Conservation (phyloP, 2,113 vertebrate species). For the Capreolus pygargus region DNA sequence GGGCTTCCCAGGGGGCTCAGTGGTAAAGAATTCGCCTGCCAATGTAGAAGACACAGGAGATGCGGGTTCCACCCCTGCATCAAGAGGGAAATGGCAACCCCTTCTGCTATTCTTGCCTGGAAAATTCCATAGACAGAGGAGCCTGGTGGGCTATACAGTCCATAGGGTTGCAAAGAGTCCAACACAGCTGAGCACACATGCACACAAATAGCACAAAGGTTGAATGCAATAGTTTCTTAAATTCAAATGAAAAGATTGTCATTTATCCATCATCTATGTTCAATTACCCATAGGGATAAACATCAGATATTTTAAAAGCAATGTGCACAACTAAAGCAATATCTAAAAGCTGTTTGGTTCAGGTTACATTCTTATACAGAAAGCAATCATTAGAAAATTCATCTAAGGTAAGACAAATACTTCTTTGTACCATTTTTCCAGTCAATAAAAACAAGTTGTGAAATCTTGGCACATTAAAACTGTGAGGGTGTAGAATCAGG, state of each 20-base stretch:
- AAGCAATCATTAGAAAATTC: neutral
- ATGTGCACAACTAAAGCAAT: neutral
- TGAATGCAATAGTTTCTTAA: neutral
- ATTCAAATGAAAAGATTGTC: neutral
- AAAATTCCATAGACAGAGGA: neutral
- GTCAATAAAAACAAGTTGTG: neutral
- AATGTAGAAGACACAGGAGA: neutral
- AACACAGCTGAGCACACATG: neutral
- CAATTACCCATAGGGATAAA: neutral
- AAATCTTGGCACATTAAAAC: neutral
- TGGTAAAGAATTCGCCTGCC: neutral
- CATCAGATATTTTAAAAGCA: neutral
- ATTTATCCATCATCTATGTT: neutral
- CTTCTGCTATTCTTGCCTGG: neutral
- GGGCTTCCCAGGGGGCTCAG: neutral
- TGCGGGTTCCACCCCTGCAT: neutral
- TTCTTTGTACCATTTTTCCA: neutral
- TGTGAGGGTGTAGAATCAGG: neutral
- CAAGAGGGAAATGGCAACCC: neutral
- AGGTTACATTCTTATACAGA: neutral
- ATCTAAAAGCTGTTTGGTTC: neutral
- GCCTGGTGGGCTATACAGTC: neutral
- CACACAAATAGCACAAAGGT: neutral
- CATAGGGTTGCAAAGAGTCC: neutral
- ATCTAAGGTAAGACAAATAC: neutral